Evolutionary conservation across 2,797 vertebrate species (phyloP).

Genomic region (Sebastes kiyomatsui): DNA sequence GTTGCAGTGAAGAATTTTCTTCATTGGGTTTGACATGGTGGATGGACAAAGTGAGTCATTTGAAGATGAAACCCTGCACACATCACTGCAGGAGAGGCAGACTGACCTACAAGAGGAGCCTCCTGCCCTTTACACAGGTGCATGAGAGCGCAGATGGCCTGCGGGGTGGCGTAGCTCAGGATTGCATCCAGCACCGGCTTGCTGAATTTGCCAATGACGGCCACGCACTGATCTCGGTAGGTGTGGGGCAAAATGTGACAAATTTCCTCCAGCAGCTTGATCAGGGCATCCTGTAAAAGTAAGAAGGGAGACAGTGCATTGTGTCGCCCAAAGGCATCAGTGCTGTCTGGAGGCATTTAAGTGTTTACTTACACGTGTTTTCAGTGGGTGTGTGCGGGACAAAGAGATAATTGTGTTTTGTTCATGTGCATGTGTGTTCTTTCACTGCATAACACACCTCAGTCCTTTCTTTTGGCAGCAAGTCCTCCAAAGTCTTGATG

Average conservation of each 20-base stretch:
- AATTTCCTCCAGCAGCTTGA: conserved; percentile 65
- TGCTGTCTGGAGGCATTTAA: conserved; percentile 11
- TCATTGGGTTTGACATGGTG: neutral
- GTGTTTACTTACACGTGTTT: neutral
- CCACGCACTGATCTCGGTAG: conserved; percentile 77
- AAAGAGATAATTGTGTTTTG: neutral
- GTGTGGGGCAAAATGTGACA: conserved; percentile 81
- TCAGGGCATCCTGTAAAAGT: conserved; percentile 73
- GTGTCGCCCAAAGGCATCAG: neutral
- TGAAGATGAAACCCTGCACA: neutral
- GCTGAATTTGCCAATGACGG: conserved; percentile 77
- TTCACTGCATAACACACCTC: conserved; percentile 62
- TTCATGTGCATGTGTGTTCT: neutral
- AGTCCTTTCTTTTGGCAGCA: conserved; percentile 75
- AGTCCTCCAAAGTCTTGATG: conserved; percentile 68
- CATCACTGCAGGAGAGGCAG: neutral
- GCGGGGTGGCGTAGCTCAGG: conserved; percentile 74
- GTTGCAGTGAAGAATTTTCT: neutral
- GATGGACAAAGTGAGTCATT: neutral
- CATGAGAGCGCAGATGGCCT: conserved; percentile 84
- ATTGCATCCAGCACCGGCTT: conserved; percentile 78
- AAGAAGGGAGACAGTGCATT: neutral
- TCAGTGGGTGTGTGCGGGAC: neutral
- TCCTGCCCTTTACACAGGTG: conserved; percentile 74
- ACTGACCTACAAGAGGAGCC: conserved; percentile 55